Base-by-base conservation (phyloP, 2,797 vertebrate species). In the Telmatherina bonti region DNA sequence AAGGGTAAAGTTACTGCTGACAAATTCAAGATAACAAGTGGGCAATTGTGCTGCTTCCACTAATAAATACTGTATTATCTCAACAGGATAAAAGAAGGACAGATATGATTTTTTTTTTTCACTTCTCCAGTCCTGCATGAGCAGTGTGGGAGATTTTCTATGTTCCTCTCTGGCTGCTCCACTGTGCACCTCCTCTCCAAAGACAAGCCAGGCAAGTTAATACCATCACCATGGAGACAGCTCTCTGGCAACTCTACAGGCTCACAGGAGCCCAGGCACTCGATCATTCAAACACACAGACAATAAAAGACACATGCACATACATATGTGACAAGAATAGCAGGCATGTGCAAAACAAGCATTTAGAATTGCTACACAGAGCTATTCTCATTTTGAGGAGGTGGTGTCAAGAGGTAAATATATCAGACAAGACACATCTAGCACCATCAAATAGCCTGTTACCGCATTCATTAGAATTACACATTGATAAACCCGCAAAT, bases 201-300 rank as follows among this genome's bases (percentile, higher is more conserved):
- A 78, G 16, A 54, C 16, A 8, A 85, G 81, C 85, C 86, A 87
- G 88, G 67, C 89, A 84, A 85, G 89, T 91, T 92, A 92, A 91
- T 90, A 89, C 87, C 68, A 88, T 93, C 91, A 89, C 93, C 91
- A 94, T 93, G 91, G 92, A 91, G 90, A 93, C 91, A 81, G 91
- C 87, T 85, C 88, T 87, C 84, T 85, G 87, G 90, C 90, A 92
- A 89, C 89, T 86, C 75, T 62, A 74, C 74, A 8, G 16, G 72
- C 87, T 89, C 84, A 87, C 89, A 89, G 81, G 76, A 91, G 82
- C 74, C 74, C 78, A 82, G 85, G 79, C 86, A 83, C 82, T 86
- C 62, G 45, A 86, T 85, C 88, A 78, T 76, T 78, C 78, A 86
- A 74, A 71, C 85, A 86, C 77, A 70, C 74, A 78, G 80, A 77